Base-by-base conservation (phyloP, 2,113 vertebrate genomes). In the Oceanodroma tethys region DNA sequence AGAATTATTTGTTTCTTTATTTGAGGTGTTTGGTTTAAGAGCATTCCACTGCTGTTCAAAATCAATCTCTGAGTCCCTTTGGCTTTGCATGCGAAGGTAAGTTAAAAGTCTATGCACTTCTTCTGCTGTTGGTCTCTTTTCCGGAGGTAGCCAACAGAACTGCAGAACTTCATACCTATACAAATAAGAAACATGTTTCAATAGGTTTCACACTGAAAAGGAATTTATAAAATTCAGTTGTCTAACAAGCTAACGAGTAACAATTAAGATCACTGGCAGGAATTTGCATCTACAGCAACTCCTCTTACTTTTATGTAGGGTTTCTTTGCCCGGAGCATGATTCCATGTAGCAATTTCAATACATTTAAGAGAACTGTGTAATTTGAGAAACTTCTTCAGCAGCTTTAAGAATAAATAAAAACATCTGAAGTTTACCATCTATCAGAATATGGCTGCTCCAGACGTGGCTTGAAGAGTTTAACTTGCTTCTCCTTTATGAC, bases 31-130 rank as follows among this genome's bases (percentile, higher is more conserved):
- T 6, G 99, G 99, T 91, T 99, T 99, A 13, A 99, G 99, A 38
- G 99, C 98, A 7, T 99, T 98, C 99, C 99, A 99, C 87, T 99
- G 99, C 75, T 99, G 99, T 32, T 99, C 99, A 36, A 99, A 99
- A 94, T 99, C 99, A 7, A 98, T 98, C 73, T 99, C 99, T 0
- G 99, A 97, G 97, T 99, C 99, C 97, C 98, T 98, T 83, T 99
- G 99, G 95, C 99, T 99, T 86, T 99, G 99, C 99, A 99, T 98
- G 71, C 99, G 99, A 71, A 99, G 99, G 90, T 99, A 99, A 43
- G 99, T 99, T 26, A 99, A 95, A 85, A 99, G 98, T 40, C 99
- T 98, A 60, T 99, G 99, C 34, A 99, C 99, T 66, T 99, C 99
- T 73, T 99, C 99, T 5, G 99, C 99, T 0, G 99, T 99, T 2